Evolutionary conservation across 2,113 vertebrate genomes (phyloP), one percentile per base, ranked within the genome.

Genomic region (Glaucomys volans): DNA sequence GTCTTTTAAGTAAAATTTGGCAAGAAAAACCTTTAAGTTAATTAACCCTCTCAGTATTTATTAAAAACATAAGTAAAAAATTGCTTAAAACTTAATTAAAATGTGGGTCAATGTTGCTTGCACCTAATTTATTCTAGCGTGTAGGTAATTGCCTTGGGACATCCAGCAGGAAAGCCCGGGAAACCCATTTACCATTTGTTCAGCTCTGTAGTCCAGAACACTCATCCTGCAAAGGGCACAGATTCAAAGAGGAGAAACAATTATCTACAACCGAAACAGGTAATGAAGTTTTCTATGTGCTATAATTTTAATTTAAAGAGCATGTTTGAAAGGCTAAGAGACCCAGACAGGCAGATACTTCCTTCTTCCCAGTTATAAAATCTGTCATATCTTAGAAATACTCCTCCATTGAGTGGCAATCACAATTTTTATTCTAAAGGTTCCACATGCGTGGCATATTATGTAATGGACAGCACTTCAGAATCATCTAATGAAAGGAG

Each of bases 231-330:
- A 96, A 97, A 97, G 95, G 95, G 74, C 94, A 92, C 87, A 40
- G 77, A 90, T 66, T 97, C 92, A 84, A 96, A 91, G 95, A 92
- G 54, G 87, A 95, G 96, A 96, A 97, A 97, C 95, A 97, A 97
- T 97, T 97, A 97, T 96, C 96, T 96, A 90, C 80, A 90, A 94
- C 77, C 76, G 92, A 97, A 97, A 96, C 81, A 97, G 96, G 94
- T 97, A 97, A 98, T 97, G 97, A 97, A 95, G 92, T 97, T 98
- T 97, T 97, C 97, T 94, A 26, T 97, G 97, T 97, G 97, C 97
- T 97, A 95, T 98, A 96, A 97, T 97, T 97, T 97, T 97, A 97
- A 97, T 97, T 97, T 97, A 97, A 97, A 98, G 97, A 97, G 95
- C 97, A 96, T 97, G 95, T 97, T 95, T 97, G 96, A 97, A 97